phyloP scores from a whole-genome alignment of 2,888 invertebrate genomes.

The Glyphotaelius pellucidus region DNA sequence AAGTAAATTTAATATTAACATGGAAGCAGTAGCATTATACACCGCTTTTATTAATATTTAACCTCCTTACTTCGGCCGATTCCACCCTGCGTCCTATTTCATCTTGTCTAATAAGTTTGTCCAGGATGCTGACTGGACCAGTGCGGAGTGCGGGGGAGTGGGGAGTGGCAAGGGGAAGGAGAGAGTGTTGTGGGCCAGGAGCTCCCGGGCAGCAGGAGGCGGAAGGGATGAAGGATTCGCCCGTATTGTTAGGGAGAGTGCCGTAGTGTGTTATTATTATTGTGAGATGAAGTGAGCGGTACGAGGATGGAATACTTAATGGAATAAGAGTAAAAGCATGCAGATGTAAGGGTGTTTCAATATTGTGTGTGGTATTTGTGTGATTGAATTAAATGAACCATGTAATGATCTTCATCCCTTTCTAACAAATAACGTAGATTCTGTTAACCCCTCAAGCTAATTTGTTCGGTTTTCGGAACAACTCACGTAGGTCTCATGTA shows the following conservation, averaged over 20 bases:
- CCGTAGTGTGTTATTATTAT: conserved; percentile 45
- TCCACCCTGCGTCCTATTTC: conserved; percentile 6
- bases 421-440: no score
- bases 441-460: no score
- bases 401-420: background rate
- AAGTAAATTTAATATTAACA: no score
- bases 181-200: background rate
- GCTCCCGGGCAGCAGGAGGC: background rate
- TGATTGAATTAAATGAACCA: background rate
- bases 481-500: no score
- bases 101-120: conserved; percentile 27
- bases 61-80: background rate
- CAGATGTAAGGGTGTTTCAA: background rate
- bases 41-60: background rate
- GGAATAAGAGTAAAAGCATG: background rate
- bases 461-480: no score
- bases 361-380: background rate
- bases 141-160: background rate
- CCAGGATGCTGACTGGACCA: conserved; percentile 20
- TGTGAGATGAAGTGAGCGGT: conserved; percentile 34
- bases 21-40: background rate
- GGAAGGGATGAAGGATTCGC: background rate
- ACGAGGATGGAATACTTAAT: conserved; percentile 45
- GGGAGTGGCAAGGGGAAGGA: background rate
- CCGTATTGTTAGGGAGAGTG: conserved; percentile 23